Evolutionary conservation across 2,888 invertebrate species (phyloP).

Genomic region (Germaria angustata): DNA sequence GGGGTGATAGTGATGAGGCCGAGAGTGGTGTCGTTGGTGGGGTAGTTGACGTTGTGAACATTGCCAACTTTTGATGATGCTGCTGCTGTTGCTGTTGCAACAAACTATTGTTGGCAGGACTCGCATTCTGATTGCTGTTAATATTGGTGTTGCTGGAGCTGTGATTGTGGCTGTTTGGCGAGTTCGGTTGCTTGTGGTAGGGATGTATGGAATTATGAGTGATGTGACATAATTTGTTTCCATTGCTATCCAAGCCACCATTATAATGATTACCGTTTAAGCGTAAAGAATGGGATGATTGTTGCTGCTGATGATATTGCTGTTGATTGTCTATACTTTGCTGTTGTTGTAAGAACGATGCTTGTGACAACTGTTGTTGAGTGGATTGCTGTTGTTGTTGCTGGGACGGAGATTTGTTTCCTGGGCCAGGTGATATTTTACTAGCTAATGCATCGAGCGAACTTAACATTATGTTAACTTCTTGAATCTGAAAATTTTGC

Average conservation of each 20-base stretch:
- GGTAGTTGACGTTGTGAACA: slow-evolving; percentile 54
- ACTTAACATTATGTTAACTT: slow-evolving; percentile 86
- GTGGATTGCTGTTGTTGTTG: slow-evolving; percentile 66
- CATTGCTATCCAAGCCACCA: slow-evolving; percentile 73
- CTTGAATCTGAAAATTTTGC: slow-evolving; percentile 62
- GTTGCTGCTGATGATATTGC: slow-evolving; percentile 66
- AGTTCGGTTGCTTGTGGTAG: slow-evolving; percentile 73
- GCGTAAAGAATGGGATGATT: slow-evolving; percentile 67
- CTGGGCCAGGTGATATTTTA: slow-evolving; percentile 91
- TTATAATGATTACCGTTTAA: slow-evolving; percentile 68
- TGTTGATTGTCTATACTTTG: slow-evolving; percentile 53
- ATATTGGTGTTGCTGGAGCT: slow-evolving; percentile 51
- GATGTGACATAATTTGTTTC: slow-evolving; percentile 74
- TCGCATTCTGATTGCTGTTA: slow-evolving; percentile 58
- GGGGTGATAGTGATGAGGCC: slow-evolving; percentile 59
- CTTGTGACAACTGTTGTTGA: slow-evolving; percentile 65
- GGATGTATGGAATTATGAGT: slow-evolving; percentile 74
- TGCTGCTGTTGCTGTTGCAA: no score
- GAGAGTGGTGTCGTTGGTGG: slow-evolving; percentile 63
- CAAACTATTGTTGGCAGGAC: slow-evolving; percentile 45
- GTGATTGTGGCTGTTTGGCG: slow-evolving; percentile 54
- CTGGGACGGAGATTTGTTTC: slow-evolving; percentile 74
- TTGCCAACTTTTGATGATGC: slow-evolving; percentile 66
- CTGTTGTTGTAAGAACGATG: slow-evolving; percentile 37
- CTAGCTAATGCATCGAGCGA: slow-evolving; percentile 93